A percentile compares a stretch with the other conserved stretches of the same genome.
Conservation (phyloP, 1,140 invertebrate genomes). For the Drosophila varians region DNA sequence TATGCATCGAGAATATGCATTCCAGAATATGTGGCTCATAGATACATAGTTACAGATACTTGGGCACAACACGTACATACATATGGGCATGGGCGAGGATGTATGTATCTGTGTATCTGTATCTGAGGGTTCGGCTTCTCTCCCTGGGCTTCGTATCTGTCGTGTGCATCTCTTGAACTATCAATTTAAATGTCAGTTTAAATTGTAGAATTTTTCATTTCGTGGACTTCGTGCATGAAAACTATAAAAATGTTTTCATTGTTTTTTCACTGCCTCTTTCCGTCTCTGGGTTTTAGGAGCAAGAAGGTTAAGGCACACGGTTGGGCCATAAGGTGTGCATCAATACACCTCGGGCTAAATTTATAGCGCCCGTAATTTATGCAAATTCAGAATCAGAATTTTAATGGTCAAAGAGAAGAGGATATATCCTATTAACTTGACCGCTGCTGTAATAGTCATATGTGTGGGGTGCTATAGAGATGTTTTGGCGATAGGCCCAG, state of each 20-base stretch:
- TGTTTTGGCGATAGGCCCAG: slow-evolving; percentile 38
- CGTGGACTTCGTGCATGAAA: slow-evolving; percentile 81
- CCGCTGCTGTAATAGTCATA: slow-evolving; percentile 8
- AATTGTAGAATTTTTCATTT: slow-evolving; percentile 83
- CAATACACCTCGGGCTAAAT: slow-evolving; percentile 9
- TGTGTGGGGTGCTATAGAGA: slow-evolving; percentile 52
- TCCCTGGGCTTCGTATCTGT: slow-evolving; percentile 64
- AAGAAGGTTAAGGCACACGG: slow-evolving; percentile 53
- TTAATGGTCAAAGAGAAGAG: too few species aligned
- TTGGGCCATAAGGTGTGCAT: slow-evolving; percentile 36
- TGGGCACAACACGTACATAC: not conserved
- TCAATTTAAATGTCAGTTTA: slow-evolving; percentile 83
- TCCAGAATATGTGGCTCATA: slow-evolving; percentile 11
- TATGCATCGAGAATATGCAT: slow-evolving; percentile 31
- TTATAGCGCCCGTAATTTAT: not conserved
- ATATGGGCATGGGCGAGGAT: slow-evolving; percentile 3
- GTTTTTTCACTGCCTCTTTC: slow-evolving; percentile 54
- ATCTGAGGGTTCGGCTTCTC: slow-evolving; percentile 26
- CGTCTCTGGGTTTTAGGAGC: slow-evolving; percentile 12
- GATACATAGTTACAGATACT: slow-evolving; percentile 10
- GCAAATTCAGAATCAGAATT: too few species aligned
- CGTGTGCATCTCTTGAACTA: slow-evolving; percentile 83
- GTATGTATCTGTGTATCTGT: slow-evolving; percentile 18
- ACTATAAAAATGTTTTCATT: slow-evolving; percentile 81
- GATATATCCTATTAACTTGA: not conserved